Evolutionary conservation across 2,888 invertebrate species (phyloP).

Genomic region (Liopterus haemorrhoidalis): DNA sequence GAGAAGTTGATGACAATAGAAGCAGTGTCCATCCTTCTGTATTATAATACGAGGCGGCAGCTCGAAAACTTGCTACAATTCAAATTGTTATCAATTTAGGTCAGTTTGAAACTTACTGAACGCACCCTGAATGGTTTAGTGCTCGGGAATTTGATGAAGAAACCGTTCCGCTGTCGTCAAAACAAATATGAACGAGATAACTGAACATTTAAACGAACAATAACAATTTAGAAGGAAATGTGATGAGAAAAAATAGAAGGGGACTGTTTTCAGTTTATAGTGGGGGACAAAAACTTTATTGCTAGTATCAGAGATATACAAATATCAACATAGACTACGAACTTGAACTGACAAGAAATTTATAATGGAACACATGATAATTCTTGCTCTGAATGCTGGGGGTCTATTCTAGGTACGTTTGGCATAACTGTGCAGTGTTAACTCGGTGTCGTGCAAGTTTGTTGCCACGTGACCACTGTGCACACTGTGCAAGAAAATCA

Average conservation of each 20-base stretch:
- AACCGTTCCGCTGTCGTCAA: too few relatives aligned
- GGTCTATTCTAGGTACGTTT: too few relatives aligned
- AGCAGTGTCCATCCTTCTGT: not conserved
- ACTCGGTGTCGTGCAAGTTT: too few relatives aligned
- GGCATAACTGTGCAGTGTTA: too few relatives aligned
- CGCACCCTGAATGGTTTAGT: constrained; percentile 19
- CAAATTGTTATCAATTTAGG: constrained; percentile 19
- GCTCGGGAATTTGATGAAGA: constrained; percentile 23
- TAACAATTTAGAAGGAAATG: too few relatives aligned
- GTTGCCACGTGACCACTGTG: too few relatives aligned
- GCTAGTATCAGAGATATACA: constrained; percentile 35
- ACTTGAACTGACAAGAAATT: too few relatives aligned
- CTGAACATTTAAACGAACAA: constrained; percentile 21
- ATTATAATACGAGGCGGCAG: not conserved
- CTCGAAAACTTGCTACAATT: constrained; percentile 3
- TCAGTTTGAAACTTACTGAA: constrained; percentile 17
- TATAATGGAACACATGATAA: too few relatives aligned
- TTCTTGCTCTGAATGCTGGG: too few relatives aligned
- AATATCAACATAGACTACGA: constrained; percentile 35
- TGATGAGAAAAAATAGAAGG: too few relatives aligned
- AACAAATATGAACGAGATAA: constrained; percentile 17
- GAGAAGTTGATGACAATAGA: not conserved
- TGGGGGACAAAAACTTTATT: constrained; percentile 26
- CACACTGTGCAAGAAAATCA: too few relatives aligned
- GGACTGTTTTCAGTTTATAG: constrained; percentile 22